Conservation (phyloP, 2,113 vertebrate genomes). For the Caretta caretta region DNA sequence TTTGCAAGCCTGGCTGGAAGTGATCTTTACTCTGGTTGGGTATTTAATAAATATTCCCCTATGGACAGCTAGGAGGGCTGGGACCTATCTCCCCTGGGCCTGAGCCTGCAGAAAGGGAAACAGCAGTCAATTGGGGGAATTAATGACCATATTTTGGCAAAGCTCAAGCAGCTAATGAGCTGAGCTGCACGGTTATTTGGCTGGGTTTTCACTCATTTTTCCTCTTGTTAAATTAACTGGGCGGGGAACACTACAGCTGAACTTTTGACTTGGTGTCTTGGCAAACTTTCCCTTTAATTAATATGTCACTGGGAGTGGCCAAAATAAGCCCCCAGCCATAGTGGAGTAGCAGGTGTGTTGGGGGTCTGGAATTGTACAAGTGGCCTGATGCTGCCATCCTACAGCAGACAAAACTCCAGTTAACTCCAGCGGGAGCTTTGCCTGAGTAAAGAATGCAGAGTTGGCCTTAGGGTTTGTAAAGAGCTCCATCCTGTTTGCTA, state of each 20-base stretch:
- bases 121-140: background rate
- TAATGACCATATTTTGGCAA: background rate
- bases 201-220: background rate
- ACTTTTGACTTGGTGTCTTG: background rate
- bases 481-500: background rate
- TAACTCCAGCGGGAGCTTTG: background rate
- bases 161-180: background rate
- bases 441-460: background rate
- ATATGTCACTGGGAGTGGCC: background rate
- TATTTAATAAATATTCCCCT: background rate
- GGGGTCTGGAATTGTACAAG: background rate
- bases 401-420: background rate
- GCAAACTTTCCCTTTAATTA: background rate
- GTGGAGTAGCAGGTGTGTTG: background rate
- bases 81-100: background rate
- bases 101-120: background rate
- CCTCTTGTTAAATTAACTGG: background rate
- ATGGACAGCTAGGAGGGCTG: background rate
- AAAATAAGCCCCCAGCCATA: background rate
- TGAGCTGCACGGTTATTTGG: background rate
- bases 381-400: background rate
- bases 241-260: background rate
- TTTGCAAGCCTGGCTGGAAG: background rate
- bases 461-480: background rate
- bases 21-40: background rate